Conservation (phyloP, 92 coral and sea anemone genomes). For the Diadumene lineata region DNA sequence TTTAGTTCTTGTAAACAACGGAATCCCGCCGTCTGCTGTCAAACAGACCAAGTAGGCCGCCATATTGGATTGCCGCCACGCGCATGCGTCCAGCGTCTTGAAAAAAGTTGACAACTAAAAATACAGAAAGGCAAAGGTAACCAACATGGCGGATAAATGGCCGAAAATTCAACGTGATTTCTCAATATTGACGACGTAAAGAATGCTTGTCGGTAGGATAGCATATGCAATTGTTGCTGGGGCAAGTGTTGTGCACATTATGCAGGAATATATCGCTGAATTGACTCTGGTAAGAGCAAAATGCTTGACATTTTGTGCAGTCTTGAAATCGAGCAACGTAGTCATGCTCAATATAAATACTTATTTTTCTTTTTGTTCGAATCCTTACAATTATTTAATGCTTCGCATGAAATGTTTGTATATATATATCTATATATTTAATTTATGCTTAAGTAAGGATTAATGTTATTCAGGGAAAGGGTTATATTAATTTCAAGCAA, state of each 20-base stretch:
- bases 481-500: too few species aligned
- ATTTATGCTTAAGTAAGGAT: too few species aligned
- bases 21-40: constrained; percentile 98
- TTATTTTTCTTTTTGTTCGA: too few species aligned
- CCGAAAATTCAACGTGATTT: not conserved
- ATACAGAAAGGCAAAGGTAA: not conserved
- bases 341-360: too few species aligned
- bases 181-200: not conserved
- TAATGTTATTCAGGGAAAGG: too few species aligned
- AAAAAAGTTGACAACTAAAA: constrained; percentile 78
- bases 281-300: constrained; percentile 67
- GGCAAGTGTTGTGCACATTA: constrained; percentile 57
- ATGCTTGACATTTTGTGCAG: not conserved
- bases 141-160: not conserved
- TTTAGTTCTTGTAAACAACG: constrained; percentile 90
- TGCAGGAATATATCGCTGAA: constrained; percentile 77
- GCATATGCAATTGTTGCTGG: constrained; percentile 63
- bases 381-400: too few species aligned
- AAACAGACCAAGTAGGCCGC: constrained; percentile 98
- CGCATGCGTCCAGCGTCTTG: constrained; percentile 99
- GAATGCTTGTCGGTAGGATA: constrained; percentile 36
- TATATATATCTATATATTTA: too few species aligned
- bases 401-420: too few species aligned
- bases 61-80: constrained; percentile 94
- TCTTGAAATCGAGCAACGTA: too few species aligned